Evolutionary conservation across 2,888 invertebrate genomes (phyloP), one percentile per base, ranked within the genome.

Genomic region (Hipparchia semele): DNA sequence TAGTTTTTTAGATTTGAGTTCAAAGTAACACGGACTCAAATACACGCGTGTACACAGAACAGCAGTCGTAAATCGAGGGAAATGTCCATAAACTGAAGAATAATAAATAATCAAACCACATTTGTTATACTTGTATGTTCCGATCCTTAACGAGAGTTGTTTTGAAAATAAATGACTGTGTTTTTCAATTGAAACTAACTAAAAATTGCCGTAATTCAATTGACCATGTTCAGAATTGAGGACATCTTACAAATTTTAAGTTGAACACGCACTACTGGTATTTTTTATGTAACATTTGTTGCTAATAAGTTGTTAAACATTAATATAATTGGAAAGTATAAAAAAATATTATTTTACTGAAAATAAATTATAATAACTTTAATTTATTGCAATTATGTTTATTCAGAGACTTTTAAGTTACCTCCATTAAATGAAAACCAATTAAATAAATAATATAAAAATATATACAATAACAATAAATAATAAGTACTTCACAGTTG

Each of bases 161-260:
- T 56, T 56, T 7, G 7, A 56, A 56, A 56, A 13, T 2, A 56
- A 13, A 56, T 56, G 6, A n/a, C 6, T 6, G n/a, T 6, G 54
- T 56, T 13, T 56, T 13, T 56, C 54, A 56, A 56, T 56, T n/a
- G n/a, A 6, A 56, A 13, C 56, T 56, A 56, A 58, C 58, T 10
- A 10, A 10, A 12, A 53, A 12, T 53, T 23, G 58, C 58, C 3
- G 23, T 58, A 13, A 56, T 23, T 56, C 56, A 56, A 56, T 56
- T 56, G 56, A 56, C 56, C 56, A 13, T 56, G 56, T 13, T 56
- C 56, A 13, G 56, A 56, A 56, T 54, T 56, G 56, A 56, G 56
- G 56, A 56, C 56, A 56, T 13, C 56, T 56, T 23, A 56, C 56
- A 49, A 49, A 49, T 49, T 49, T 49, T 56, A 8, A 13, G 23